phyloP scores from a whole-genome alignment of 2,113 vertebrate genomes.

The Megaleporinus macrocephalus region DNA sequence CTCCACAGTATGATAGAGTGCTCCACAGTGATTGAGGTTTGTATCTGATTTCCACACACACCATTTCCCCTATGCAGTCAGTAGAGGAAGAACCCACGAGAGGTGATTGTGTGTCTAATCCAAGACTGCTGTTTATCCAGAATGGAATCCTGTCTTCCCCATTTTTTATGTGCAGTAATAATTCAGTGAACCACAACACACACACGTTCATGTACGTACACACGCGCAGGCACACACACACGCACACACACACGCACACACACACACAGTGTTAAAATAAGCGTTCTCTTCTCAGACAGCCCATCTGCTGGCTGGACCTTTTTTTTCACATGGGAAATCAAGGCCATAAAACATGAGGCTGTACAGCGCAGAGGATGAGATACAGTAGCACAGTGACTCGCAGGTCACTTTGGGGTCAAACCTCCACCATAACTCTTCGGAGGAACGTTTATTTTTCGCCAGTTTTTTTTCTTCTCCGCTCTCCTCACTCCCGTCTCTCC shows the following conservation, averaged over 20 bases:
- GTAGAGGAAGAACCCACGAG: constrained; percentile 14
- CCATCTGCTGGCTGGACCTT: constrained; percentile 42
- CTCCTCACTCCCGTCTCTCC: constrained; percentile 36
- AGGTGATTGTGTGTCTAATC: constrained; percentile 38
- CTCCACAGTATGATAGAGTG: not conserved
- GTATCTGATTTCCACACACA: constrained; percentile 25
- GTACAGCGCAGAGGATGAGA: constrained; percentile 41
- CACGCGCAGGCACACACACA: not conserved
- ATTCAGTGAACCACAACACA: constrained; percentile 30
- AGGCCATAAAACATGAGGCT: constrained; percentile 52
- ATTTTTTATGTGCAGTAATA: constrained; percentile 39
- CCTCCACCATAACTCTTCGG: constrained; percentile 48
- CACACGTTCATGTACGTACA: constrained; percentile 28
- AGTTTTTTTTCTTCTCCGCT: constrained; percentile 42
- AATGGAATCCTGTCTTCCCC: constrained; percentile 37
- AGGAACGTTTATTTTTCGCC: constrained; percentile 50
- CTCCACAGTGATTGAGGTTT: not conserved
- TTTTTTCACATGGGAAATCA: constrained; percentile 55
- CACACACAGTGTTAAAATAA: constrained; percentile 17
- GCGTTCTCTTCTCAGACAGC: constrained; percentile 12
- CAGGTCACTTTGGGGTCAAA: constrained; percentile 39
- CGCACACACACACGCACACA: constrained; percentile 16
- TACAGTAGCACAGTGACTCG: constrained; percentile 54
- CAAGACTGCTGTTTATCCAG: constrained; percentile 34
- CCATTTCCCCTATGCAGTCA: not conserved